Conservation (phyloP, 1,140 invertebrate genomes). For the Drosophila santomea region DNA sequence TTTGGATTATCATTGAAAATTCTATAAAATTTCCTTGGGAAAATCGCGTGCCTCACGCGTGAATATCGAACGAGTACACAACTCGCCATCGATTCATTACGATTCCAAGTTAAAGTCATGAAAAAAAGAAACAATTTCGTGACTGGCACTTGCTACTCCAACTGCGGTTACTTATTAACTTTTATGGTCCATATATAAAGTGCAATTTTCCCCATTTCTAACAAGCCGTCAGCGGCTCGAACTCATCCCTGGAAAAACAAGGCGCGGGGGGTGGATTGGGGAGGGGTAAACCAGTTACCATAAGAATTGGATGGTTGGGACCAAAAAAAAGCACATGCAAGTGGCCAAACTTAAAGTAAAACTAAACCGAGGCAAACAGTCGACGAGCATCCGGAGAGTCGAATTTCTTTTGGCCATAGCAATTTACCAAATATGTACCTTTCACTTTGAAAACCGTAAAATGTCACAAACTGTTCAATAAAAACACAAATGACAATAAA, state of each 20-base stretch:
- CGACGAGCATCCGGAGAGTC: constrained; percentile 17
- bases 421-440: constrained; percentile 77
- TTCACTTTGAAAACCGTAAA: constrained; percentile 77
- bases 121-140: constrained; percentile 13
- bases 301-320: constrained; percentile 17
- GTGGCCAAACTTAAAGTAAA: constrained; percentile 17
- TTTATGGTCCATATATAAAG: constrained; percentile 54
- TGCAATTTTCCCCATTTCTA: constrained; percentile 49
- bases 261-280: not conserved
- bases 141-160: constrained; percentile 37
- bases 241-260: constrained; percentile 9
- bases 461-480: constrained; percentile 77
- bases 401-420: constrained; percentile 58
- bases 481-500: constrained; percentile 70
- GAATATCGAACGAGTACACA: constrained; percentile 1
- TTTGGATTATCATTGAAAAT: not conserved
- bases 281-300: constrained; percentile 55
- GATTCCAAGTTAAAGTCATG: not conserved
- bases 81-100: constrained; percentile 13
- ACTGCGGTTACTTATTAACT: constrained; percentile 51
- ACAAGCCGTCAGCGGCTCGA: constrained; percentile 18
- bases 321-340: constrained; percentile 10
- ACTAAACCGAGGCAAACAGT: constrained; percentile 13
- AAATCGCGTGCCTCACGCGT: constrained; percentile 6
- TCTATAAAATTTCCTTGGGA: not conserved